phyloP scores from a whole-genome alignment of 2,888 invertebrate genomes.

The Raillietiella orientalis region DNA sequence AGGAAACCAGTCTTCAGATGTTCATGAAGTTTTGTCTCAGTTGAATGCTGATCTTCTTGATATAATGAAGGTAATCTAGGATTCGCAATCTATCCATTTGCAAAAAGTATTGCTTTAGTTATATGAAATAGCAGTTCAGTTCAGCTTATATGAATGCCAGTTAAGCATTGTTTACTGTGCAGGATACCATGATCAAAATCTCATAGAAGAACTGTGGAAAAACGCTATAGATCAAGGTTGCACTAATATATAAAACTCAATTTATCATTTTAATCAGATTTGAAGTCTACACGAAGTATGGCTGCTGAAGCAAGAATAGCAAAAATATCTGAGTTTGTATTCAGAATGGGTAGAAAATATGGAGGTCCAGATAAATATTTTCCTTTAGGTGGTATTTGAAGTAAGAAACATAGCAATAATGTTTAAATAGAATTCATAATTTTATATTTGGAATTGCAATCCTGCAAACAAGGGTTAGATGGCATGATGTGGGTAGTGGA shows the following conservation, averaged over 20 bases:
- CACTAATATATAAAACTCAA: constrained; percentile 1
- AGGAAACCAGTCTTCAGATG: too few relatives aligned
- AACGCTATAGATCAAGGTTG: constrained; percentile 25
- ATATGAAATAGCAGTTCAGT: constrained; percentile 65
- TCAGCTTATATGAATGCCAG: constrained; percentile 69
- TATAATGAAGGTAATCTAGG: constrained; percentile 33
- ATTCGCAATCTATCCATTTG: constrained; percentile 3
- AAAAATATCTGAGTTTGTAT: constrained; percentile 28
- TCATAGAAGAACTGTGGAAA: constrained; percentile 72
- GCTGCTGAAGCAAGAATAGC: constrained; percentile 11
- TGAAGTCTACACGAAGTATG: constrained; percentile 8
- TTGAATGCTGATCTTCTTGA: constrained; percentile 52
- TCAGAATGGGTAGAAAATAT: constrained; percentile 38
- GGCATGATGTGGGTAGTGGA: too few relatives aligned
- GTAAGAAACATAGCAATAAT: too few relatives aligned
- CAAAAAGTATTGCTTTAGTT: constrained; percentile 24
- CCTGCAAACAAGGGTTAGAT: too few relatives aligned
- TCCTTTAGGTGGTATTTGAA: constrained; percentile 47
- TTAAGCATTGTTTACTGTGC: constrained; percentile 80
- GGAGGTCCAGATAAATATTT: constrained; percentile 53
- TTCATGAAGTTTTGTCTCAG: constrained; percentile 21
- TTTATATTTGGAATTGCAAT: too few relatives aligned
- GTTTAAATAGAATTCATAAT: too few relatives aligned
- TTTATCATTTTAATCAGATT: constrained; percentile 7
- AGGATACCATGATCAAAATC: constrained; percentile 51